phyloP scores from a whole-genome alignment of 2,888 invertebrate genomes.

The Carterocephalus palaemon region DNA sequence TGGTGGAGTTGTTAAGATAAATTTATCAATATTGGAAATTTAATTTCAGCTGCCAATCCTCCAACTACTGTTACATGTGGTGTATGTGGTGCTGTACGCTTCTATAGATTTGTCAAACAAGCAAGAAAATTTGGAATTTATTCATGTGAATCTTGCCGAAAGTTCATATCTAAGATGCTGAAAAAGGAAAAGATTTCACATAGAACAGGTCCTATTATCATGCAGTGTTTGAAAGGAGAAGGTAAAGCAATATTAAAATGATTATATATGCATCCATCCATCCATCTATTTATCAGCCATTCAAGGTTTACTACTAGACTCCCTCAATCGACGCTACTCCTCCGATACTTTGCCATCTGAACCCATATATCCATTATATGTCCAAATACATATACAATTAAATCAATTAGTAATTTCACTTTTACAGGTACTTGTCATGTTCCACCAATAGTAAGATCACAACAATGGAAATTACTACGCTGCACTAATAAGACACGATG shows the following conservation, averaged over 20 bases:
- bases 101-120: constrained; percentile 87
- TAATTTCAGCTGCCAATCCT: constrained; percentile 71
- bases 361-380: too few species aligned
- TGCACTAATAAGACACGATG: constrained; percentile 87
- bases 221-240: constrained; percentile 85
- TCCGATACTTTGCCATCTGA: too few species aligned
- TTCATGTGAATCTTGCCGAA: constrained; percentile 91
- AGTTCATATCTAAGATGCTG: constrained; percentile 90
- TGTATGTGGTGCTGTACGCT: constrained; percentile 87
- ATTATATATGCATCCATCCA: too few species aligned
- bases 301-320: too few species aligned
- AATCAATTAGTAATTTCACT: too few species aligned
- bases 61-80: constrained; percentile 86
- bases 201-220: constrained; percentile 74
- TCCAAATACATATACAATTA: too few species aligned
- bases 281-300: too few species aligned
- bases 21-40: not conserved
- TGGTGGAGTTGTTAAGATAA: not conserved
- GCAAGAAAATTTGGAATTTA: constrained; percentile 90
- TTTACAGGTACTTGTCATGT: constrained; percentile 83
- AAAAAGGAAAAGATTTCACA: constrained; percentile 78
- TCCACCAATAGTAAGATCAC: constrained; percentile 84
- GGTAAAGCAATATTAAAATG: constrained; percentile 53
- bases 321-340: too few species aligned
- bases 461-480: constrained; percentile 82